Percentiles rank a stretch among this genome's conserved stretches.
Conservation (phyloP, 2,113 vertebrate genomes). For the Hydrochoerus hydrochaeris region DNA sequence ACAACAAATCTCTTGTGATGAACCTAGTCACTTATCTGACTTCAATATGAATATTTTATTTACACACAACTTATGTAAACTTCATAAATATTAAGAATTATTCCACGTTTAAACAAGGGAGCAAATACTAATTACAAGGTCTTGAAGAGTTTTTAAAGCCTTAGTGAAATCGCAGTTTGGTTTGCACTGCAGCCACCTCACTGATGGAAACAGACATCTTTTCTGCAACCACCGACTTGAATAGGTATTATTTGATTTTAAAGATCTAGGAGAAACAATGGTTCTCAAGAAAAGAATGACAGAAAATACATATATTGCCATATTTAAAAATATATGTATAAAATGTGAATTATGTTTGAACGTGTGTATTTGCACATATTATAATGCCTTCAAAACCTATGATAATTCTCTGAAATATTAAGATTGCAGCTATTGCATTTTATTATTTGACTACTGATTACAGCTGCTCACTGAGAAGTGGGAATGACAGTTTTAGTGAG, state of each 20-base stretch:
- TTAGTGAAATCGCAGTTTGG: not conserved
- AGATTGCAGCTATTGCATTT: not conserved
- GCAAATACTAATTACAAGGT: slow-evolving; percentile 50
- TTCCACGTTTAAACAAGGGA: slow-evolving; percentile 14
- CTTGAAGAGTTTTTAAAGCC: slow-evolving; percentile 49
- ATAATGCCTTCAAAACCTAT: not conserved
- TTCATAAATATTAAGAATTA: slow-evolving; percentile 53
- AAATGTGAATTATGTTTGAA: not conserved
- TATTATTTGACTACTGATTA: not conserved
- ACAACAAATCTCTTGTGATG: slow-evolving; percentile 46
- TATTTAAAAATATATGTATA: not conserved
- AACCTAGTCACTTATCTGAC: slow-evolving; percentile 48
- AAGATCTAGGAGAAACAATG: slow-evolving; percentile 49
- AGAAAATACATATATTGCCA: not conserved
- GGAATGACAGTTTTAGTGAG: not conserved
- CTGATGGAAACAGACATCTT: slow-evolving; percentile 44
- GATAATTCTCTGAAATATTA: not conserved
- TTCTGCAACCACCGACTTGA: not conserved
- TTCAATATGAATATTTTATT: slow-evolving; percentile 74
- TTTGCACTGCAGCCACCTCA: not conserved
- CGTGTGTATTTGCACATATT: not conserved
- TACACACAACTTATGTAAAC: slow-evolving; percentile 68
- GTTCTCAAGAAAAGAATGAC: slow-evolving; percentile 59
- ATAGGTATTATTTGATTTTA: not conserved
- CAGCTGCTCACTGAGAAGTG: not conserved